Evolutionary conservation across 2,797 vertebrate species (phyloP), one percentile per base, ranked within the genome.

Genomic region (Eremophila alpestris): DNA sequence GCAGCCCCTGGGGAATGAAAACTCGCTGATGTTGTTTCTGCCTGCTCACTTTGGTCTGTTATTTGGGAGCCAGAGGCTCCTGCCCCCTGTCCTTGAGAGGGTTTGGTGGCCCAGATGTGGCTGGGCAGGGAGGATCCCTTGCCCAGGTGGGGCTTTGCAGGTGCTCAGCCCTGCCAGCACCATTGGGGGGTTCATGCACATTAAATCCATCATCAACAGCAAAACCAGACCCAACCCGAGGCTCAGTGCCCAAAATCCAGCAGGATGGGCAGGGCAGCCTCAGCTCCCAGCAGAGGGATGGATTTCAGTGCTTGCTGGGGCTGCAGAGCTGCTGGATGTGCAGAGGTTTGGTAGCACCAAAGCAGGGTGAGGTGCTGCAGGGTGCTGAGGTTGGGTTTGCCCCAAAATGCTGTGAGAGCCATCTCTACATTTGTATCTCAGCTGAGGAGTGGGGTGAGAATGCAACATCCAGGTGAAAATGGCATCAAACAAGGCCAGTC

Each of bases 281-380:
- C n/a, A 27, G 55, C 56, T 83, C 32, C 30, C 23, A 13, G 0
- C 3, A 16, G 56, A 41, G 34, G 27, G n/a, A 23, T 16, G 26
- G 10, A 11, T 67, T 75, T 29, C 16, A 36, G 7, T 16, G 32
- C 40, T 43, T 41, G 23, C 38, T 10, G 23, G 73, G 30, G 2
- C 54, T 46, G 30, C 40, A 23, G 17, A 46, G 30, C 32, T 7
- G 1, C 1, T 3, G 60, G 55, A 10, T 2, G 1, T 0, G 3
- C 29, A 16, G 49, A 34, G 24, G n/a, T 16, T 87, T 15, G 16
- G 49, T 2, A 1, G 16, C 92, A 56, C 58, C 69, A 34, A 11
- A 18, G 27, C 5, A 1, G 56, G 40, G 18, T 23, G 27, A 71
- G 0, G 0, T 26, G 71, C 51, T 52, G 60, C 17, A 16, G 26